These are phyloP conservation scores for Aelia acuminata DNA, from an alignment of 2,888 invertebrate species.

Conservation along the genomic window DNA sequence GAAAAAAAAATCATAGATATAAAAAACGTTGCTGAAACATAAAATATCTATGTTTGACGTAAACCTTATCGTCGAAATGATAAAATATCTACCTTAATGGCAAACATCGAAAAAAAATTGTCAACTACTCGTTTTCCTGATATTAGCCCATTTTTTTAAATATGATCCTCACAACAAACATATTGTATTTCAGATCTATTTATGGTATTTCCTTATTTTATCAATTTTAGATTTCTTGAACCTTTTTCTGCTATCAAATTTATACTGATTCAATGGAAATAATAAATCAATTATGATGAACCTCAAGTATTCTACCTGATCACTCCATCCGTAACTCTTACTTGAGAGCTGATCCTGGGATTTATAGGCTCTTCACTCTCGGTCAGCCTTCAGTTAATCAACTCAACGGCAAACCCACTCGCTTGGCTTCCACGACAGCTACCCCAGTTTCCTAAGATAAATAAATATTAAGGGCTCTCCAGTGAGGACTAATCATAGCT, in stretches of 20 bases:
- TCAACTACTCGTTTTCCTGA: too few relatives aligned
- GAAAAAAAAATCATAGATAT: background rate
- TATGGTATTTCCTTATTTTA: too few relatives aligned
- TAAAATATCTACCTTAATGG: too few relatives aligned
- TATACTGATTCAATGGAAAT: too few relatives aligned
- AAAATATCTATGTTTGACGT: background rate
- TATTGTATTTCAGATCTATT: too few relatives aligned
- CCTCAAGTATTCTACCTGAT: too few relatives aligned
- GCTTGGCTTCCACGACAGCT: background rate
- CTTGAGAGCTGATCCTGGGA: background rate
- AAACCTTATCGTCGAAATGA: background rate
- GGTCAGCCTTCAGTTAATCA: background rate
- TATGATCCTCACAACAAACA: too few relatives aligned
- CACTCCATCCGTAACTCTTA: background rate
- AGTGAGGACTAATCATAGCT: constrained; percentile 14
- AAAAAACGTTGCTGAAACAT: background rate
- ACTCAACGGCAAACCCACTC: background rate
- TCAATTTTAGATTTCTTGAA: too few relatives aligned
- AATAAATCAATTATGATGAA: too few relatives aligned
- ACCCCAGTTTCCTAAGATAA: background rate
- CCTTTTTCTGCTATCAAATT: too few relatives aligned
- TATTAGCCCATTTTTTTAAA: too few relatives aligned
- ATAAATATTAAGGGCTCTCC: background rate
- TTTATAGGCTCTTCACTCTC: background rate
- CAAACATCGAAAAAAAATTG: too few relatives aligned